These are phyloP conservation scores for Pseudachorutes palmiensis DNA, from an alignment of 1,140 invertebrate species.

Conservation along the genomic window DNA sequence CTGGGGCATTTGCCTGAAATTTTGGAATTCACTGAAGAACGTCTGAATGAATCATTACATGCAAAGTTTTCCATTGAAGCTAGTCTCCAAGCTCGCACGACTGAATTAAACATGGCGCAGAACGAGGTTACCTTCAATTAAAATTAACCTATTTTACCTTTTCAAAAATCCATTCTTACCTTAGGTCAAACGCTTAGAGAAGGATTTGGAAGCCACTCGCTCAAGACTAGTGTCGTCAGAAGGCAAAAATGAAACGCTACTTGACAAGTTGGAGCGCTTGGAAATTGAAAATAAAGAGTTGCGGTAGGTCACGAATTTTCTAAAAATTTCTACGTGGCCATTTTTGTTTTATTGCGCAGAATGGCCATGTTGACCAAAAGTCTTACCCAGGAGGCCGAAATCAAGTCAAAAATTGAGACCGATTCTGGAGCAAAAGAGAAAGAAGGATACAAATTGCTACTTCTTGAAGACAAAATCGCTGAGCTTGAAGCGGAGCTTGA, in stretches of 20 bases:
- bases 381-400: neutral
- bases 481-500: conserved; percentile 16
- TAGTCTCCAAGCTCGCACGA: conserved; percentile 5
- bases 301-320: neutral
- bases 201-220: neutral
- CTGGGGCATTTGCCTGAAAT: conserved; percentile 21
- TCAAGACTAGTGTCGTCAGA: neutral
- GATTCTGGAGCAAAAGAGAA: neutral
- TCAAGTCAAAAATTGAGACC: neutral
- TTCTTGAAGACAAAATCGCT: conserved; percentile 11
- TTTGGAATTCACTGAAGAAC: conserved; percentile 23
- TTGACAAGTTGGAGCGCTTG: neutral
- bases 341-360: neutral
- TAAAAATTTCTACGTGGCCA: neutral
- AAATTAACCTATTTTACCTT: neutral
- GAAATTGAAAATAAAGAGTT: conserved; percentile 13
- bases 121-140: conserved; percentile 8
- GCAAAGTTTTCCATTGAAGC: conserved; percentile 13
- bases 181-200: neutral
- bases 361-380: neutral
- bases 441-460: neutral
- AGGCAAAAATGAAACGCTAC: neutral
- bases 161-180: neutral
- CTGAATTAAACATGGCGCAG: conserved; percentile 8
- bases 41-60: conserved; percentile 12